phyloP scores from a whole-genome alignment of 2,888 invertebrate genomes.

The Plagodis pulveraria region DNA sequence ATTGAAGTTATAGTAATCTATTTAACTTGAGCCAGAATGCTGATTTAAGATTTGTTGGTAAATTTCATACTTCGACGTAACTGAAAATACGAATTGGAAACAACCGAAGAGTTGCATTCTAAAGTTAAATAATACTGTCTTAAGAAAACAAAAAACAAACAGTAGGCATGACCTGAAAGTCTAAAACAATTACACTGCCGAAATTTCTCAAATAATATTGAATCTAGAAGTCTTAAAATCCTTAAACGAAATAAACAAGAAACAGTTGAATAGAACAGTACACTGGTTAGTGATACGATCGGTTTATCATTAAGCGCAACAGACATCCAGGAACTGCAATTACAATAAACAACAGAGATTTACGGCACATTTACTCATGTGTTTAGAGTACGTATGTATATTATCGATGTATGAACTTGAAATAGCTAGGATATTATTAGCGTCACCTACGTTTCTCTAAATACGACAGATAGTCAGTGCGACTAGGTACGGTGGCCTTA shows the following conservation, averaged over 20 bases:
- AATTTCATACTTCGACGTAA: no score
- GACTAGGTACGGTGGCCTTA: slow-evolving; percentile 23
- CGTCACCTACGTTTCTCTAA: slow-evolving; percentile 53
- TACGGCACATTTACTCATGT: slow-evolving; percentile 5
- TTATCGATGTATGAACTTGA: slow-evolving; percentile 63
- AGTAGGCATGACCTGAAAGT: no score
- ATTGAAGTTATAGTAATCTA: neutral
- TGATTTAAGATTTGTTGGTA: no score
- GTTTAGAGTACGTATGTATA: slow-evolving; percentile 37
- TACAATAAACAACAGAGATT: slow-evolving; percentile 13
- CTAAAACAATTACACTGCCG: no score
- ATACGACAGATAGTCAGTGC: slow-evolving; percentile 37
- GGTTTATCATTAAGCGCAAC: slow-evolving; percentile 1
- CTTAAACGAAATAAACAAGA: no score
- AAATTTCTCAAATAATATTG: no score
- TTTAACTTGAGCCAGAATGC: neutral
- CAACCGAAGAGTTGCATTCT: no score
- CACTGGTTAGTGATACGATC: neutral
- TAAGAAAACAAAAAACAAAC: no score
- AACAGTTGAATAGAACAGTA: no score
- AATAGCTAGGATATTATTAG: slow-evolving; percentile 60
- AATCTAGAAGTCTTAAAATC: no score
- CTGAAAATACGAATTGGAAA: no score
- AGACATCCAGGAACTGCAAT: neutral
- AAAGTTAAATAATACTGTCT: no score